Percentiles rank a stretch among this genome's conserved stretches.
These are phyloP conservation scores for Erebia palarica DNA, from an alignment of 2,888 invertebrate species.

Conservation along the genomic window DNA sequence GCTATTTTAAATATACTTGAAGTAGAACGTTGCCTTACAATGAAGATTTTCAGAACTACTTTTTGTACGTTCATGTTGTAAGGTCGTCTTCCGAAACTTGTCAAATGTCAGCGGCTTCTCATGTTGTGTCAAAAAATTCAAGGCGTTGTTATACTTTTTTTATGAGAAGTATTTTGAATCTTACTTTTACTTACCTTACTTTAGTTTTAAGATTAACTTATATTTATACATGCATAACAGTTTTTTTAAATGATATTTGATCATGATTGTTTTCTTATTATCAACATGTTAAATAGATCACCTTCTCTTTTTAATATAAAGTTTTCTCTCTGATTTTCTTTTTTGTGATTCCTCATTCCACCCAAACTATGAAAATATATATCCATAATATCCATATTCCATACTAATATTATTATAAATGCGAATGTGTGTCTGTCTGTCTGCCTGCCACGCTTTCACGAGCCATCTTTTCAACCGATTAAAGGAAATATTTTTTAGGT, in stretches of 20 bases:
- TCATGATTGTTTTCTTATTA: neutral
- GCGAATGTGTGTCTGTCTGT: too few species aligned
- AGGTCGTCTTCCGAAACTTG: neutral
- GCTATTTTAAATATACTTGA: conserved; percentile 5
- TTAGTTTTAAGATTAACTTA: neutral
- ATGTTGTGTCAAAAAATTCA: neutral
- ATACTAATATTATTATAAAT: too few species aligned
- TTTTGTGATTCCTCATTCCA: too few species aligned
- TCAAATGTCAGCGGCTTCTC: neutral
- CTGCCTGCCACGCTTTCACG: too few species aligned
- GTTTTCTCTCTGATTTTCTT: neutral
- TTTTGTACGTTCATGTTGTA: neutral
- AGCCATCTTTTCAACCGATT: too few species aligned
- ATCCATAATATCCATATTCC: too few species aligned
- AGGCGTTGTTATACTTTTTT: neutral
- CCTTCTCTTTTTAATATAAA: neutral
- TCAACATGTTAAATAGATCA: neutral
- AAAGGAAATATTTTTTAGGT: too few species aligned
- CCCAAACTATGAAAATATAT: too few species aligned
- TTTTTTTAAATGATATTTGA: neutral
- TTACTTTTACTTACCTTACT: neutral
- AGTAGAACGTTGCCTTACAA: neutral
- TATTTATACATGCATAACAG: neutral
- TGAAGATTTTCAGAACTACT: neutral
- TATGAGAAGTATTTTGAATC: neutral